phyloP scores from a whole-genome alignment of 1,140 invertebrate species.

The Drosophila pseudoananassae region DNA sequence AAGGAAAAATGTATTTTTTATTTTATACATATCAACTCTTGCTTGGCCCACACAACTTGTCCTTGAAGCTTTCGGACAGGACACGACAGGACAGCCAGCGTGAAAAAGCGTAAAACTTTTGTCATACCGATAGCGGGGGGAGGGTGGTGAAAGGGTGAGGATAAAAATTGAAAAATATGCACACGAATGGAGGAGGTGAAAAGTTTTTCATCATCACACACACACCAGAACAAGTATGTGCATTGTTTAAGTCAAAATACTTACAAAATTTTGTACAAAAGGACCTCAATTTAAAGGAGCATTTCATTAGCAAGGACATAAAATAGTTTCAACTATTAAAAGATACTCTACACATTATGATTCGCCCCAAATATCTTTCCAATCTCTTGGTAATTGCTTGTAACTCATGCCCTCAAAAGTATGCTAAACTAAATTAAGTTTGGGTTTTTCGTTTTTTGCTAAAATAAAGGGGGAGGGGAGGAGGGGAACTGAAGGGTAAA shows the following conservation, averaged over 20 bases:
- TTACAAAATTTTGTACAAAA: conserved; percentile 25
- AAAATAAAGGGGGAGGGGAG: neutral
- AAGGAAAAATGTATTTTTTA: conserved; percentile 49
- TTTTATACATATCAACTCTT: conserved; percentile 45
- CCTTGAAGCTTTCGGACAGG: conserved; percentile 32
- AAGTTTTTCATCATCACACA: conserved; percentile 65
- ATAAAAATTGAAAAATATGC: conserved; percentile 77
- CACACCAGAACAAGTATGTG: conserved; percentile 23
- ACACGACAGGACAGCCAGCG: conserved; percentile 12
- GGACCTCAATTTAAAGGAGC: conserved; percentile 69
- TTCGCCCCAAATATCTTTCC: neutral
- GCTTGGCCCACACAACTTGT: conserved; percentile 39
- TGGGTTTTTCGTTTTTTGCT: conserved; percentile 41
- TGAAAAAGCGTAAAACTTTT: conserved; percentile 65
- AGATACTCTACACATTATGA: neutral
- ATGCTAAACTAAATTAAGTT: conserved; percentile 63
- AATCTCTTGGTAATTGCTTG: neutral
- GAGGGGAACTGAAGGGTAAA: neutral
- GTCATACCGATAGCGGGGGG: conserved; percentile 31
- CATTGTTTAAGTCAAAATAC: conserved; percentile 44
- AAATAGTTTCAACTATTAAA: too few species aligned
- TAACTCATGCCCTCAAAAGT: conserved; percentile 25
- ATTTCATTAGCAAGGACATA: conserved; percentile 16
- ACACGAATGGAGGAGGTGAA: conserved; percentile 39
- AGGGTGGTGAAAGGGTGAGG: neutral